These are phyloP conservation scores for Gadopsis bispinosus DNA, from an alignment of 2,797 vertebrate genomes.

Conservation along the genomic window DNA sequence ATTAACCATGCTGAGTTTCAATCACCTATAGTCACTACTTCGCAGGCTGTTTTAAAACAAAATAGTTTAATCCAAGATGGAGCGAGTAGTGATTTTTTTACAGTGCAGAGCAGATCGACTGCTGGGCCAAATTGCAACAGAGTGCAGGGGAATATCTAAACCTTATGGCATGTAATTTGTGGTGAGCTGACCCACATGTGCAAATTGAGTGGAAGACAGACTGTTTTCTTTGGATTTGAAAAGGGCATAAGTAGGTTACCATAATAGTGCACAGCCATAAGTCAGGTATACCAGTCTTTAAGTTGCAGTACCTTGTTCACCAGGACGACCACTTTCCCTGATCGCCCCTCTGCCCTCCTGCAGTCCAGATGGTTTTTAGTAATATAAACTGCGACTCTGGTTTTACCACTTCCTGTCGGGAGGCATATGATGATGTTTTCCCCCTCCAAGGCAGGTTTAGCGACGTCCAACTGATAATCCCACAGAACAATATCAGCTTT, in stretches of 20 bases:
- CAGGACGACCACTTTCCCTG: constrained; percentile 93
- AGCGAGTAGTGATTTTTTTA: constrained; percentile 11
- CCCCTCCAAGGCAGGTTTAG: constrained; percentile 91
- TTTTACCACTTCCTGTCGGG: constrained; percentile 98
- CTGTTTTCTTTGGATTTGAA: constrained; percentile 56
- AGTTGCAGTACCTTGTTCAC: constrained; percentile 93
- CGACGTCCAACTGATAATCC: constrained; percentile 95
- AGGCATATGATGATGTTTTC: constrained; percentile 96
- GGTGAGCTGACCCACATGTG: constrained; percentile 65
- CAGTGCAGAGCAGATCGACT: constrained; percentile 19
- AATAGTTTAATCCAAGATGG: constrained; percentile 21
- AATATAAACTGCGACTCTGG: constrained; percentile 94
- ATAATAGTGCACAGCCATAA: constrained; percentile 36
- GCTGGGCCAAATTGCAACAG: constrained; percentile 46
- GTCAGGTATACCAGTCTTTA: constrained; percentile 11
- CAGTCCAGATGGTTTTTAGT: constrained; percentile 92
- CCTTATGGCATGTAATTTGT: constrained; percentile 58
- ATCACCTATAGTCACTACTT: neutral
- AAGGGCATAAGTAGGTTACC: constrained; percentile 51
- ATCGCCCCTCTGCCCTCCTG: constrained; percentile 76
- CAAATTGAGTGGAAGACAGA: constrained; percentile 43
- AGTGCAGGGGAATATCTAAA: constrained; percentile 55
- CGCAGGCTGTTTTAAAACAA: constrained; percentile 5
- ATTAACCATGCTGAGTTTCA: constrained; percentile 21
- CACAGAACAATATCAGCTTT: constrained; percentile 87